Conservation (phyloP, 37 sponge, comb jelly and placozoan genomes). For the Geodia barretti region DNA sequence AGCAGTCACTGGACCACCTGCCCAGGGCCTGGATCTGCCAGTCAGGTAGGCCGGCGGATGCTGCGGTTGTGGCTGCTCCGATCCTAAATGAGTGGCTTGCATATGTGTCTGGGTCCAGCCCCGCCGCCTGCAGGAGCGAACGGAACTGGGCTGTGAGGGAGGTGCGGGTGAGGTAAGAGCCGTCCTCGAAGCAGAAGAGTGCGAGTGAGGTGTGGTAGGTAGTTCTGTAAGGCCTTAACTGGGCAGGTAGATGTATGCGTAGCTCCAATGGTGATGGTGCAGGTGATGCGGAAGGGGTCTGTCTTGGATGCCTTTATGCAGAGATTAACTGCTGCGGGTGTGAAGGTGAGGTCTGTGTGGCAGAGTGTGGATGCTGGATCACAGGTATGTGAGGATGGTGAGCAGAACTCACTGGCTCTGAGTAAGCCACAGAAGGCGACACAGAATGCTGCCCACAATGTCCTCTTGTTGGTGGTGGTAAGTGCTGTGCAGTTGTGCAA, state of each 20-base stretch:
- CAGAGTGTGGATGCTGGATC: background rate
- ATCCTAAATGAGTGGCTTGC: too few species aligned
- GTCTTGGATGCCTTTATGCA: background rate
- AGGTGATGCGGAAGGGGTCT: slow-evolving; percentile 9
- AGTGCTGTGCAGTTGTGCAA: background rate
- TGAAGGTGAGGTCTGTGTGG: background rate
- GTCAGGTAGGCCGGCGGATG: too few species aligned
- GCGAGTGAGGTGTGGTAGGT: background rate
- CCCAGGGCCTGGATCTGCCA: too few species aligned
- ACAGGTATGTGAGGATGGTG: background rate
- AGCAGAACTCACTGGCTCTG: slow-evolving; percentile 14
- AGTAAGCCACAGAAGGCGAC: slow-evolving; percentile 29
- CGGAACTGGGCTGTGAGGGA: background rate
- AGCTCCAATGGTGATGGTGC: background rate
- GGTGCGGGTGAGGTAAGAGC: background rate
- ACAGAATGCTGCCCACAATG: slow-evolving; percentile 9
- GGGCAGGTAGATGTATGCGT: slow-evolving; percentile 18
- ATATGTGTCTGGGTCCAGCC: too few species aligned
- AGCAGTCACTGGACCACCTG: background rate
- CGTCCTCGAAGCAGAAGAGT: background rate
- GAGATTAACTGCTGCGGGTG: background rate
- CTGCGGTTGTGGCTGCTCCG: too few species aligned
- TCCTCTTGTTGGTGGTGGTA: background rate
- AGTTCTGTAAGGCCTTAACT: background rate
- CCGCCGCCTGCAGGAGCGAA: too few species aligned